These are phyloP conservation scores for Leucopternis melanops DNA, from an alignment of 2,113 vertebrate species.

Conservation along the genomic window DNA sequence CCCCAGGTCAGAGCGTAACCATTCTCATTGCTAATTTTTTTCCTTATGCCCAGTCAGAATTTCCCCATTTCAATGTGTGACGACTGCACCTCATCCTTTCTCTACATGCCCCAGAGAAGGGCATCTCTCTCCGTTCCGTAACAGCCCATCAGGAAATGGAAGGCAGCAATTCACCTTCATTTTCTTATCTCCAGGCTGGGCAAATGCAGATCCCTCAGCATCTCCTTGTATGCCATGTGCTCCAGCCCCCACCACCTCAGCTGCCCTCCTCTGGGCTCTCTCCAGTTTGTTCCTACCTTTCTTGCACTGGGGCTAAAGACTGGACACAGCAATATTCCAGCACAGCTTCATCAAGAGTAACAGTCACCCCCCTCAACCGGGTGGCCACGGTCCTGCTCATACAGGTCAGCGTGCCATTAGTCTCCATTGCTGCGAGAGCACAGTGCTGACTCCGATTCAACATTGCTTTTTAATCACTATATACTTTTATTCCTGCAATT, in stretches of 20 bases:
- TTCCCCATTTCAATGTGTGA: not conserved
- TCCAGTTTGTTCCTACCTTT: not conserved
- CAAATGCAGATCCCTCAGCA: not conserved
- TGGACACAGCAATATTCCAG: not conserved
- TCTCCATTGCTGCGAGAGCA: not conserved
- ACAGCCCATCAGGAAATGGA: not conserved
- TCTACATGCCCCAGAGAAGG: not conserved
- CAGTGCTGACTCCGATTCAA: not conserved
- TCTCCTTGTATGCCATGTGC: fast-evolving
- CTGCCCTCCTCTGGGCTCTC: not conserved
- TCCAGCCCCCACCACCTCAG: not conserved
- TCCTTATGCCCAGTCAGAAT: not conserved
- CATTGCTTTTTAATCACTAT: not conserved
- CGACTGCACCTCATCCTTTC: not conserved
- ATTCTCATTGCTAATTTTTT: not conserved
- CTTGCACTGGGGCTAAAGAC: not conserved
- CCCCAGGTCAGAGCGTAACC: not conserved
- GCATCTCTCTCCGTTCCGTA: not conserved
- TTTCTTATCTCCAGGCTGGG: not conserved
- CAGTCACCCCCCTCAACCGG: fast-evolving
- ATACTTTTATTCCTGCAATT: not conserved
- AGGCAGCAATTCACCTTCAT: not conserved
- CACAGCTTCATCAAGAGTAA: not conserved
- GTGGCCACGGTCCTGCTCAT: not conserved
- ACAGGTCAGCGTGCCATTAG: not conserved